Conservation (phyloP, 2,888 invertebrate species). For the Tetragnatha montana region DNA sequence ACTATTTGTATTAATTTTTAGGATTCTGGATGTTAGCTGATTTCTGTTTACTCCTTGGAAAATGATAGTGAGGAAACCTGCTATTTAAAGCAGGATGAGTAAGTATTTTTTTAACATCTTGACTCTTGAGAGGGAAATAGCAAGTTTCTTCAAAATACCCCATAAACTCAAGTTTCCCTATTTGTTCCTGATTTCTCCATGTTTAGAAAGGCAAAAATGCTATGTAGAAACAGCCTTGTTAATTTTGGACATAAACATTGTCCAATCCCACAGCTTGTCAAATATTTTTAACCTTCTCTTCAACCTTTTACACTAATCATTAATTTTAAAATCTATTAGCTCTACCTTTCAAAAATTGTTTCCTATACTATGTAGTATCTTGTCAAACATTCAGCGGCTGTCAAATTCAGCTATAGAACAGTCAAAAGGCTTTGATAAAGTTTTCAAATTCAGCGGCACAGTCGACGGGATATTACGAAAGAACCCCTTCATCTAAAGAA, state of each 20-base stretch:
- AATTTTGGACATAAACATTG: not conserved
- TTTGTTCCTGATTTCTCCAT: not conserved
- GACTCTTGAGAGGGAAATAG: not conserved
- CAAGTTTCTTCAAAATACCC: not conserved
- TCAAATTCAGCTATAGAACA: no score
- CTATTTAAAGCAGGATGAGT: slow-evolving; percentile 54
- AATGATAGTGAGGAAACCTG: slow-evolving; percentile 31
- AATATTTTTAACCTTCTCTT: not conserved
- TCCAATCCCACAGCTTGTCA: not conserved
- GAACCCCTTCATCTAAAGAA: no score
- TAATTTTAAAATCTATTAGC: no score
- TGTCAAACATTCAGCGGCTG: no score
- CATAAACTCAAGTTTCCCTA: not conserved
- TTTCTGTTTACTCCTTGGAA: not conserved
- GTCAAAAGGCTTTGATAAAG: no score
- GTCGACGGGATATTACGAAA: no score
- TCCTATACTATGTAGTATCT: no score
- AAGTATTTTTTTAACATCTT: slow-evolving; percentile 11
- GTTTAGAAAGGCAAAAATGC: not conserved
- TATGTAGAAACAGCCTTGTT: not conserved
- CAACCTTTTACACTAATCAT: not conserved
- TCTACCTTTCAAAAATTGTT: no score
- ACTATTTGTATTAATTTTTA: no score
- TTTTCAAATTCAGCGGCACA: no score
- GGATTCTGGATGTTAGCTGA: slow-evolving; percentile 24